Evolutionary conservation across 2,888 invertebrate species (phyloP).

Genomic region (Scaptomyza tumidula): DNA sequence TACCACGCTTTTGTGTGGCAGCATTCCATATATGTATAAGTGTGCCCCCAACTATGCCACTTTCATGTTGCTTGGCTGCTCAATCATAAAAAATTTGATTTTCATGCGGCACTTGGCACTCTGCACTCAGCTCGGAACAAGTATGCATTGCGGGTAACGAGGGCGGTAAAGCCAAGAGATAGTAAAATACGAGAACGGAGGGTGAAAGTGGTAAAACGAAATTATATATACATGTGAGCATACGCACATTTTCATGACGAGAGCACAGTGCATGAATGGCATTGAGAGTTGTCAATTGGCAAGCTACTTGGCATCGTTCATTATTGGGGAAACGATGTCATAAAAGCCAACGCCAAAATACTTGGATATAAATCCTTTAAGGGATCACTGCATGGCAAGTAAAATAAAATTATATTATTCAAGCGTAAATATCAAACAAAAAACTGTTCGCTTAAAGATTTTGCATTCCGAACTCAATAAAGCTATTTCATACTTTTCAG

Average conservation of each 20-base stretch:
- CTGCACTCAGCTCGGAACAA: conserved; percentile 30
- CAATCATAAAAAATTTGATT: conserved; percentile 79
- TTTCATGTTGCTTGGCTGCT: conserved; percentile 74
- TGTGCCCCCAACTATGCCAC: conserved; percentile 29
- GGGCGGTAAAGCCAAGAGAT: neutral
- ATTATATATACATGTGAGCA: conserved; percentile 18
- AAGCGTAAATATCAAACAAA: conserved; percentile 6
- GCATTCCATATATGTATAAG: neutral
- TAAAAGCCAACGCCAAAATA: conserved; percentile 25
- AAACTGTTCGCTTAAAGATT: neutral
- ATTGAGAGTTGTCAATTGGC: conserved; percentile 51
- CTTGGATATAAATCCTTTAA: conserved; percentile 21
- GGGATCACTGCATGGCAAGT: conserved; percentile 2
- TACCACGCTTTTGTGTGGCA: conserved; percentile 11
- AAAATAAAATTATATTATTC: neutral
- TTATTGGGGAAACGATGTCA: conserved; percentile 30
- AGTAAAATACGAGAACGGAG: neutral
- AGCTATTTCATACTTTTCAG: neutral
- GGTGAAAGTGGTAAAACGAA: conserved; percentile 21
- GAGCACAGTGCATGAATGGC: conserved; percentile 7
- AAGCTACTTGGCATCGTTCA: conserved; percentile 35
- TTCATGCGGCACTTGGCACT: conserved; percentile 66
- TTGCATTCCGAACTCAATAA: neutral
- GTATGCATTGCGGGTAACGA: conserved; percentile 4
- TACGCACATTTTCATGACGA: conserved; percentile 31